These are phyloP conservation scores for Philopotamus ludificatus DNA, from an alignment of 1,140 invertebrate species.

Conservation along the genomic window DNA sequence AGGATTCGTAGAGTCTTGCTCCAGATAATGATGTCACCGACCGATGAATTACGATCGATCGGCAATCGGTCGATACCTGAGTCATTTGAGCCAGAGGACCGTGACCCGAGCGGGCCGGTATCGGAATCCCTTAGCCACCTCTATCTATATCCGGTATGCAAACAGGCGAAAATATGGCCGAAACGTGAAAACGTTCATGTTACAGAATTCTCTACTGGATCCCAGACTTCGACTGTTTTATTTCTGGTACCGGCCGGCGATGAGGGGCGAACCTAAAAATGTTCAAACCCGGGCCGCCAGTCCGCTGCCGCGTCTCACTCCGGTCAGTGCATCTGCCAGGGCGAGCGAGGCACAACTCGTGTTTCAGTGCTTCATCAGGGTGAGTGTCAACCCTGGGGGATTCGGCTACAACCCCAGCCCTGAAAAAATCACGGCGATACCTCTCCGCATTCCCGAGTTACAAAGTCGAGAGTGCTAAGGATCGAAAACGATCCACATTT, in stretches of 20 bases:
- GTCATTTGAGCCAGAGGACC: slow-evolving; percentile 14
- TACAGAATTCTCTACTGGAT: slow-evolving; percentile 29
- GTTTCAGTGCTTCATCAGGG: slow-evolving; percentile 33
- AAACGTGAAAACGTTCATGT: slow-evolving; percentile 32
- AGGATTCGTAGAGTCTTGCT: too few species aligned
- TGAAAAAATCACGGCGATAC: background rate
- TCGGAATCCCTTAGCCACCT: slow-evolving; percentile 3
- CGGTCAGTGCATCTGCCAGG: slow-evolving; percentile 38
- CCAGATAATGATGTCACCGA: too few species aligned
- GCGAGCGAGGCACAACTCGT: slow-evolving; percentile 18
- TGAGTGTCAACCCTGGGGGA: too few species aligned
- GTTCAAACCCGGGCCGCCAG: slow-evolving; percentile 22
- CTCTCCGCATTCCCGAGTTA: background rate
- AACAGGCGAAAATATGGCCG: slow-evolving; percentile 15
- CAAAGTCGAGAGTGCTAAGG: background rate
- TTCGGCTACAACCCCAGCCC: background rate
- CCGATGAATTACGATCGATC: too few species aligned
- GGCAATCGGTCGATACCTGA: background rate
- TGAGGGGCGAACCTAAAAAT: slow-evolving; percentile 9
- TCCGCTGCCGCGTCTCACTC: slow-evolving; percentile 35
- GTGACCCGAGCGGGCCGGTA: background rate
- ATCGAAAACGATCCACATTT: too few species aligned
- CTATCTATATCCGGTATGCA: slow-evolving; percentile 9
- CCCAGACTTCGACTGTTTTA: slow-evolving; percentile 31
- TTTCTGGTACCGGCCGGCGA: slow-evolving; percentile 29